Evolutionary conservation across 2,797 vertebrate genomes (phyloP), one percentile per base, ranked within the genome.

Genomic region (Nannoperca obscura): DNA sequence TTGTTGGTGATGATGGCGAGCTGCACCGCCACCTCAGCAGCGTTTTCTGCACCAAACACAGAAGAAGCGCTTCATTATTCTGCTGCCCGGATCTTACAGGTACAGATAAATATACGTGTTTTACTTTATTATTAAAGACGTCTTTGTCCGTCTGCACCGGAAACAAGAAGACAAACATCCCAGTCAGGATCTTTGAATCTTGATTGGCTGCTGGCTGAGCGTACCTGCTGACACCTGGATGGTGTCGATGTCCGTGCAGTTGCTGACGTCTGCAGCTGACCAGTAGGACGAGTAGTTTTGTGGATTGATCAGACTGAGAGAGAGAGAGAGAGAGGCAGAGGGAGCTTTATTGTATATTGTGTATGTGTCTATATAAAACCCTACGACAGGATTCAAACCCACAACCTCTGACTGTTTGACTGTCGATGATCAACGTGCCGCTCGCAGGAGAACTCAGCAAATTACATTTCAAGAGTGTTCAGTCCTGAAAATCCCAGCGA

Each of bases 1-100:
- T 96, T 96, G 30, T 94, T 91, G 61, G 96, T 96, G 88, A 97
- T 93, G 89, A 94, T 95, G 32, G 95, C 93, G 52, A 99, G 96
- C 30, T 97, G 94, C 78, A 92, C 96, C 2, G 97, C 97, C 6
- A 97, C 95, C 22, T 96, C 95, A 9, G 95, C 96, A 3, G 96
- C 96, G 34, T 97, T 97, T 69, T 95, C 98, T 99, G 88, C 11
- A 74, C 42, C 54, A 13, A 49, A 69, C 22, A 63, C 34, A 34
- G 17, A 32, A 47, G 0, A 0, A 14, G 19, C 1, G 11, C 53
- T 20, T 71, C 2, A 46, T 46, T 19, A 6, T 5, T 40, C 38
- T 40, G 12, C 38, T 40, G 38, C 7, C 4, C 14, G 13, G 13
- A 13, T 42, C 40, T 14, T 13, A 42, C 14, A 32, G 32, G 1